A percentile compares a stretch with the other conserved stretches of the same genome.
phyloP scores from a whole-genome alignment of 1,140 invertebrate genomes.

The Rhynchophorus ferrugineus region DNA sequence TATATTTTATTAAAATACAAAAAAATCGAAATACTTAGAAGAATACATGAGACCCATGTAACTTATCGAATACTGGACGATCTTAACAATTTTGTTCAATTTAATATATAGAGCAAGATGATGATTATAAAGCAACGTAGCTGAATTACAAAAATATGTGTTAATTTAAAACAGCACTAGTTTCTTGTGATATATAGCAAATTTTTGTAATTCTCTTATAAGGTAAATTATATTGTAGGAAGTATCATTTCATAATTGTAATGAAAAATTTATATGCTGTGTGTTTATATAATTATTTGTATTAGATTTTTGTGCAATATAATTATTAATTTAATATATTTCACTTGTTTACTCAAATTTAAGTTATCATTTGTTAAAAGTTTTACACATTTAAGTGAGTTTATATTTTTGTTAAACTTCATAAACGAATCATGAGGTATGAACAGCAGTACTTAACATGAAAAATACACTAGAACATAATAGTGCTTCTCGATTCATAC shows the following conservation, averaged over 20 bases:
- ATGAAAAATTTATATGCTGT: slow-evolving; percentile 24
- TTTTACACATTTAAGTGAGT: slow-evolving; percentile 1
- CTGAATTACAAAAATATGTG: slow-evolving; percentile 21
- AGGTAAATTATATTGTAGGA: slow-evolving; percentile 21
- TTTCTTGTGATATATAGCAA: slow-evolving; percentile 24
- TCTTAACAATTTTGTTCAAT: neutral
- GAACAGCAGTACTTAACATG: too few relatives aligned
- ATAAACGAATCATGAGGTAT: neutral
- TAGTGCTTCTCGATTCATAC: too few relatives aligned
- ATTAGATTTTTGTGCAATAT: slow-evolving; percentile 30
- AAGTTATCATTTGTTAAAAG: neutral
- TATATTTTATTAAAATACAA: too few relatives aligned
- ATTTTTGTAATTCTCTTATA: slow-evolving; percentile 27
- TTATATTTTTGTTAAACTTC: slow-evolving; percentile 7
- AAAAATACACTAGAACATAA: too few relatives aligned
- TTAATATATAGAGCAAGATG: neutral
- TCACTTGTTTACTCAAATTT: slow-evolving; percentile 6
- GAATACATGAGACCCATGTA: too few relatives aligned
- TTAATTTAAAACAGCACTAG: slow-evolving; percentile 10
- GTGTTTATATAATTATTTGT: slow-evolving; percentile 26
- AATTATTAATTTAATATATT: slow-evolving; percentile 20
- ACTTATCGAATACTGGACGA: too few relatives aligned
- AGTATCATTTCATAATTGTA: slow-evolving; percentile 22
- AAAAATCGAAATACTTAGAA: too few relatives aligned
- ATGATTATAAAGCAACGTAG: slow-evolving; percentile 2